These are phyloP conservation scores for Pocillopora meandrina DNA, from an alignment of 92 coral and sea anemone species.

Conservation along the genomic window DNA sequence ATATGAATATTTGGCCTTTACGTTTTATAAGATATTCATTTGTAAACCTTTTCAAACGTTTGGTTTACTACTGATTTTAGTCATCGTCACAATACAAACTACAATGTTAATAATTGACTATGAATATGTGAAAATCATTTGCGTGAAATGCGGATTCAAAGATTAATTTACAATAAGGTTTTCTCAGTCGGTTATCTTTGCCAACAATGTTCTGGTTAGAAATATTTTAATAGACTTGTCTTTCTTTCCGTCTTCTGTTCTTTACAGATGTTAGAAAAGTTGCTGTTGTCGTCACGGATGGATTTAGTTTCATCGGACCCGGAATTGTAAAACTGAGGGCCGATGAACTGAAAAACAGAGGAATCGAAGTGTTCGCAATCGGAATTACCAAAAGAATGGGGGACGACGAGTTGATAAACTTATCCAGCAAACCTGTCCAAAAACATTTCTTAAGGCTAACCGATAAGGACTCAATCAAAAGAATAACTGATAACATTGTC, in stretches of 20 bases:
- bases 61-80: no score
- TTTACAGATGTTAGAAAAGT: conserved; percentile 40
- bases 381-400: conserved; percentile 40
- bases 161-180: no score
- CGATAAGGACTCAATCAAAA: not conserved
- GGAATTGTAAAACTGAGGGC: conserved; percentile 31
- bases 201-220: no score
- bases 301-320: conserved; percentile 36
- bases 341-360: conserved; percentile 12
- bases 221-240: no score
- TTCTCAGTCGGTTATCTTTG: no score
- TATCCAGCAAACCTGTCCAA: conserved; percentile 33
- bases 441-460: conserved; percentile 28
- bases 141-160: no score
- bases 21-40: no score
- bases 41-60: no score
- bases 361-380: conserved; percentile 54
- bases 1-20: no score
- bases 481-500: not conserved
- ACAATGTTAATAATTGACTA: no score
- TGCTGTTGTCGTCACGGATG: conserved; percentile 52
- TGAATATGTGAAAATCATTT: no score
- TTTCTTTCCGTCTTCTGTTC: not conserved
- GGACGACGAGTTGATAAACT: conserved; percentile 19
- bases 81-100: no score